Base-by-base conservation (phyloP, 64 coral and sea anemone genomes). In the Acropora yongei region DNA sequence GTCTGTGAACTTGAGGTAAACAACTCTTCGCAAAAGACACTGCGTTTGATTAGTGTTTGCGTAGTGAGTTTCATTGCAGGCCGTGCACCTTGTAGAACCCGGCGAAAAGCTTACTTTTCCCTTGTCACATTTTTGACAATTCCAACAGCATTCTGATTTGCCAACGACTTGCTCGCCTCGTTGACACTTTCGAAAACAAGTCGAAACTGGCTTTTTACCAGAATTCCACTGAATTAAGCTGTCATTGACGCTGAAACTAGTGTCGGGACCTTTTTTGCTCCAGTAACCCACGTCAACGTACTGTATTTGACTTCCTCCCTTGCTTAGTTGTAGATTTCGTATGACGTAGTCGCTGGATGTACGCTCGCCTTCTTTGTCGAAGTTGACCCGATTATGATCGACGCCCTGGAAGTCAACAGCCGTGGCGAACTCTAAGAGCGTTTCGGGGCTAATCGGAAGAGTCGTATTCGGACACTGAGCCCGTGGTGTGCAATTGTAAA, bases 131-230 rank as follows among this genome's bases (percentile, higher is more conserved):
- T 86, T 87, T 77, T 99, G 97, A 78, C 97, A 99, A 44, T 93
- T 93, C 97, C 97, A 99, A 11, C 97, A 99, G 14, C 97, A 99
- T 66, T 99, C 94, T 44, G 94, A 93, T 77, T 86, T 84, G 1
- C 97, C 97, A 40, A 99, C 97, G 0, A 96, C 86, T 76, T 47
- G 20, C 40, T 99, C 91, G 1, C 97, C 97, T 0, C 94, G 97
- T 5, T 91, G 86, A 46, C 97, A 99, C 16, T 78, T 88, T 0
- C 89, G 91, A 68, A 96, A 96, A 55, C 97, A 99, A 1, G 88
- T 99, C 0, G 97, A 96, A 10, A 60, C 72, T 1, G 97, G 97
- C 14, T 50, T 88, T 30, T 39, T 89, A 5, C 84, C 91, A 57
- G 60, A 60, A 60, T 86, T 99, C 97, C 97, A 99, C 18, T 87